Percentiles rank a stretch among this genome's conserved stretches.
phyloP scores from a whole-genome alignment of 2,888 invertebrate genomes.

The Conops quadrifasciatus region DNA sequence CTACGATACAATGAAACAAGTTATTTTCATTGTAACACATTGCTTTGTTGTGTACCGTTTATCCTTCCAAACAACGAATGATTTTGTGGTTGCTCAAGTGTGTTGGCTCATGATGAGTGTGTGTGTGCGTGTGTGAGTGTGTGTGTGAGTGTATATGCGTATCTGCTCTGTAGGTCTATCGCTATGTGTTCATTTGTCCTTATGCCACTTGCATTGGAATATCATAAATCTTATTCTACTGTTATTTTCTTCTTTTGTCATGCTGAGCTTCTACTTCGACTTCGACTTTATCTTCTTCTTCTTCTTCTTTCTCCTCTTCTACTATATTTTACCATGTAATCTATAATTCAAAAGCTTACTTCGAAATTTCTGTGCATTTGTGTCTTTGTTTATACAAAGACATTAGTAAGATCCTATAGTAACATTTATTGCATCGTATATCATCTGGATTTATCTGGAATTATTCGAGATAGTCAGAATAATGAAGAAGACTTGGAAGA shows the following conservation, averaged over 20 bases:
- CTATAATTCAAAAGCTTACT: too few species aligned
- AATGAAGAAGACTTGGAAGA: too few species aligned
- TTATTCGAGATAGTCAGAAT: too few species aligned
- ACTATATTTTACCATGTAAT: background rate
- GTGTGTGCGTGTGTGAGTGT: slow-evolving; percentile 11
- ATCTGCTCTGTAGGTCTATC: background rate
- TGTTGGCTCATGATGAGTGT: background rate
- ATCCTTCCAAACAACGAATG: slow-evolving; percentile 1
- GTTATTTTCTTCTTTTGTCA: background rate
- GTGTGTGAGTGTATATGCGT: background rate
- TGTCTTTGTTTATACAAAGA: too few species aligned
- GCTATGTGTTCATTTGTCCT: too few species aligned
- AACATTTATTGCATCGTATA: too few species aligned
- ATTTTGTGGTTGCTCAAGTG: background rate
- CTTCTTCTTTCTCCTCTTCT: background rate
- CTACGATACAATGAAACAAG: background rate
- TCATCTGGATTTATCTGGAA: too few species aligned
- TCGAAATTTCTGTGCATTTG: too few species aligned
- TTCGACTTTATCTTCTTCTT: too few species aligned
- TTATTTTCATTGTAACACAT: slow-evolving; percentile 11
- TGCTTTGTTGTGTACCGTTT: slow-evolving; percentile 7
- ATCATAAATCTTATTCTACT: slow-evolving; percentile 14
- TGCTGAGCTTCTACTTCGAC: slow-evolving; percentile 7
- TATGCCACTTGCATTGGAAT: slow-evolving; percentile 22
- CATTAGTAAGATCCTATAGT: too few species aligned